Evolutionary conservation across 2,888 invertebrate genomes (phyloP).

Genomic region (Cerastis leucographa): DNA sequence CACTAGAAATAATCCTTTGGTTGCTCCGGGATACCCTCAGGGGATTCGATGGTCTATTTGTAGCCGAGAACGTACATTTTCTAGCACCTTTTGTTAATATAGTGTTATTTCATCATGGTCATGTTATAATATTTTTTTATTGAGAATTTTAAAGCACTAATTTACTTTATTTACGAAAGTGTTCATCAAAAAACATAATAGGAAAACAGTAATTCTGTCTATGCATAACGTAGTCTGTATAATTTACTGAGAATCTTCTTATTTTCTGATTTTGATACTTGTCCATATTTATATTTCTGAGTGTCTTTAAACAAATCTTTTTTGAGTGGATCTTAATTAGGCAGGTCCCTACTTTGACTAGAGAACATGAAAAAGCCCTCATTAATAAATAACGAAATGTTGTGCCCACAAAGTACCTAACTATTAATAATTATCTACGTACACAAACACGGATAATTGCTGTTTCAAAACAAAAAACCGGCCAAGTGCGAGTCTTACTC

Average conservation of each 20-base stretch:
- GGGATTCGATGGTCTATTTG: slow-evolving; percentile 1
- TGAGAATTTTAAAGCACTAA: neutral
- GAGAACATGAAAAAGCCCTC: neutral
- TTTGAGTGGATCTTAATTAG: neutral
- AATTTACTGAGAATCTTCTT: too few relatives aligned
- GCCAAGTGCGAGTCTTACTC: too few relatives aligned
- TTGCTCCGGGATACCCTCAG: neutral
- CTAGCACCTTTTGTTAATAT: neutral
- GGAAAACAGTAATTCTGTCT: too few relatives aligned
- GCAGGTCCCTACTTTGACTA: neutral
- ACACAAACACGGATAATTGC: neutral
- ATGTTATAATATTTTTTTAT: neutral
- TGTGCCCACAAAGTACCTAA: neutral
- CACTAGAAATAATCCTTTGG: neutral
- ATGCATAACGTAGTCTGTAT: too few relatives aligned
- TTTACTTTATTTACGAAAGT: too few relatives aligned
- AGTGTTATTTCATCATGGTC: neutral
- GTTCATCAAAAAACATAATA: too few relatives aligned
- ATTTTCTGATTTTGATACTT: too few relatives aligned
- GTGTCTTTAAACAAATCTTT: too few relatives aligned
- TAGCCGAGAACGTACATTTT: slow-evolving; percentile 13
- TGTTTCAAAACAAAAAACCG: slow-evolving; percentile 24
- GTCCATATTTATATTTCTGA: too few relatives aligned
- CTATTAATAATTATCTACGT: neutral
- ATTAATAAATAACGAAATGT: neutral